Conservation (phyloP, 2,113 vertebrate genomes). For the Proterorhinus semilunaris region DNA sequence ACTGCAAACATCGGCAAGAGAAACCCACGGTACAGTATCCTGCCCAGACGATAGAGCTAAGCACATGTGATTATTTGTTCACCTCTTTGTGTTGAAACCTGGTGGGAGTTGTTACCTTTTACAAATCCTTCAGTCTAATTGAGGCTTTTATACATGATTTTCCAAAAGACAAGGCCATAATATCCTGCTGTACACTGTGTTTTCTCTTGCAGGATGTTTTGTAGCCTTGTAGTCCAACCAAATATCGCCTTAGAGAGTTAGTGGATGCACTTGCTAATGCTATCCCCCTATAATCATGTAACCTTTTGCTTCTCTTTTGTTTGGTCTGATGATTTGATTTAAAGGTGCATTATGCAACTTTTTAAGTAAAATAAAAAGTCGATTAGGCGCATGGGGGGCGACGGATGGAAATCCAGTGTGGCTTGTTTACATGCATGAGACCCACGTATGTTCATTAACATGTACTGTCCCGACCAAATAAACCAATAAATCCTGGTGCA, state of each 20-base stretch:
- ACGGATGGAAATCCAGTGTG: no score
- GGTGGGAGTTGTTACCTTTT: background rate
- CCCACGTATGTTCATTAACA: no score
- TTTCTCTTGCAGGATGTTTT: background rate
- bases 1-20: constrained; percentile 13
- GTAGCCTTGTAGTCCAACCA: background rate
- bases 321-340: background rate
- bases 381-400: no score
- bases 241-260: background rate
- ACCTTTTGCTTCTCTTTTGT: no score
- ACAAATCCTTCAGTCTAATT: background rate
- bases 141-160: background rate
- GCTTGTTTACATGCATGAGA: no score
- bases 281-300: no score
- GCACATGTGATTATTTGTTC: background rate
- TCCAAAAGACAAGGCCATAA: background rate
- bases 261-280: background rate
- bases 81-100: background rate
- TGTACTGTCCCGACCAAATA: no score
- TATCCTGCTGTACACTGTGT: background rate
- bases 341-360: background rate
- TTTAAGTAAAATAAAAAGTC: background rate
- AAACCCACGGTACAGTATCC: constrained; percentile 3
- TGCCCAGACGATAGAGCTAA: background rate
- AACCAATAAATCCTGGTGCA: no score